Percentiles rank a stretch among this genome's conserved stretches.
These are phyloP conservation scores for Eriosoma lanigerum DNA, from an alignment of 1,140 invertebrate genomes.

Conservation along the genomic window DNA sequence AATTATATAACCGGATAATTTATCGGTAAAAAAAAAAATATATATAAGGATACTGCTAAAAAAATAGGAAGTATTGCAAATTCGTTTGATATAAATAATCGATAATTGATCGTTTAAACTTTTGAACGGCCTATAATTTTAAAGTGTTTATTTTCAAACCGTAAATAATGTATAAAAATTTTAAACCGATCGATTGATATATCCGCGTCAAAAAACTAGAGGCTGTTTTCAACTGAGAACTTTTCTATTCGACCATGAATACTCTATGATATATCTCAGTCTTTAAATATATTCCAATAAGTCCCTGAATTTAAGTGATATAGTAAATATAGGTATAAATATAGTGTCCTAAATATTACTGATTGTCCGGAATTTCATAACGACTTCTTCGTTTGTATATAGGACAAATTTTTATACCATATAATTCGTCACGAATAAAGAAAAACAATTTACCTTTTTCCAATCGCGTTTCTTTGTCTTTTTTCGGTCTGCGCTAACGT, in stretches of 20 bases:
- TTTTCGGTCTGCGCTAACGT: not conserved
- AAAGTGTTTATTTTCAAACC: conserved; percentile 57
- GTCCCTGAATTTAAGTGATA: not conserved
- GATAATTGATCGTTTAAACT: no score
- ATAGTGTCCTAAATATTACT: conserved; percentile 3
- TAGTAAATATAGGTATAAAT: no score
- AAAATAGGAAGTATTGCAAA: no score
- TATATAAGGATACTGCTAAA: no score
- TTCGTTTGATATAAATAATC: no score
- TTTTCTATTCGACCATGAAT: conserved; percentile 52
- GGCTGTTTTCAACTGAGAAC: conserved; percentile 54
- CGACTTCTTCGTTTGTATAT: conserved; percentile 10
- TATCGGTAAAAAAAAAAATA: no score
- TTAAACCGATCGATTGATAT: conserved; percentile 57
- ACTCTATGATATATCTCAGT: conserved; percentile 53
- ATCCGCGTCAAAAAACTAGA: conserved; percentile 53
- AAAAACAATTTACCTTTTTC: not conserved
- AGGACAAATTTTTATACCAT: not conserved
- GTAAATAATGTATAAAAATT: conserved; percentile 56
- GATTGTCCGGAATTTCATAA: not conserved
- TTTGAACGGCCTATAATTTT: no score
- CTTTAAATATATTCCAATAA: conserved; percentile 11
- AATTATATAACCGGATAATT: no score
- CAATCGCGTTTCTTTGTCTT: not conserved
- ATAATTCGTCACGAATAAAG: conserved; percentile 10